Evolutionary conservation across 2,888 invertebrate genomes (phyloP).

Genomic region (Sussaba pulchella): DNA sequence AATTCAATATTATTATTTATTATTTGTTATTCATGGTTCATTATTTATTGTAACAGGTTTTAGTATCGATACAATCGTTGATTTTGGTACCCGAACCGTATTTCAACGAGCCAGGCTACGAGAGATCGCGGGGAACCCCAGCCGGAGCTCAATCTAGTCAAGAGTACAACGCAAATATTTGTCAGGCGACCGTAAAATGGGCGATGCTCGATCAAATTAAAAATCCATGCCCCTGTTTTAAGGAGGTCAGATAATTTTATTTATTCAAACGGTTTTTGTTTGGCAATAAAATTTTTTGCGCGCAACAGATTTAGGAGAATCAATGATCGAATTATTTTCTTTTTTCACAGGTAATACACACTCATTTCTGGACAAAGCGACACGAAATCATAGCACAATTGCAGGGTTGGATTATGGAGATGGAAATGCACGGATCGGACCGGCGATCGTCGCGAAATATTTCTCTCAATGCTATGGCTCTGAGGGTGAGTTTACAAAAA

Average conservation of each 20-base stretch:
- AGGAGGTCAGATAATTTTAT: slow-evolving; percentile 87
- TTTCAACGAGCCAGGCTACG: slow-evolving; percentile 98
- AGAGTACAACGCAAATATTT: slow-evolving; percentile 98
- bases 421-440: slow-evolving; percentile 91
- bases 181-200: slow-evolving; percentile 97
- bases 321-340: no score
- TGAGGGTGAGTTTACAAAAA: slow-evolving; percentile 86
- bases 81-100: slow-evolving; percentile 97
- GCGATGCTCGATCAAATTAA: slow-evolving; percentile 97
- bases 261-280: neutral
- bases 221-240: slow-evolving; percentile 96
- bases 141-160: slow-evolving; percentile 95
- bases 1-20: neutral
- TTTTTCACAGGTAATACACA: slow-evolving; percentile 90
- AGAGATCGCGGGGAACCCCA: slow-evolving; percentile 94
- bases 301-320: no score
- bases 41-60: slow-evolving; percentile 86
- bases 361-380: slow-evolving; percentile 97
- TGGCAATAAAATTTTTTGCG: no score
- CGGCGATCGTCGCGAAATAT: slow-evolving; percentile 92
- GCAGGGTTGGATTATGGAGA: slow-evolving; percentile 95
- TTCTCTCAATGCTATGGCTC: slow-evolving; percentile 90
- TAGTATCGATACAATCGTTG: slow-evolving; percentile 96
- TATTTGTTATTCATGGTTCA: slow-evolving; percentile 32
- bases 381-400: slow-evolving; percentile 95